phyloP scores from a whole-genome alignment of 2,888 invertebrate species.

The Periphyllus acericola region DNA sequence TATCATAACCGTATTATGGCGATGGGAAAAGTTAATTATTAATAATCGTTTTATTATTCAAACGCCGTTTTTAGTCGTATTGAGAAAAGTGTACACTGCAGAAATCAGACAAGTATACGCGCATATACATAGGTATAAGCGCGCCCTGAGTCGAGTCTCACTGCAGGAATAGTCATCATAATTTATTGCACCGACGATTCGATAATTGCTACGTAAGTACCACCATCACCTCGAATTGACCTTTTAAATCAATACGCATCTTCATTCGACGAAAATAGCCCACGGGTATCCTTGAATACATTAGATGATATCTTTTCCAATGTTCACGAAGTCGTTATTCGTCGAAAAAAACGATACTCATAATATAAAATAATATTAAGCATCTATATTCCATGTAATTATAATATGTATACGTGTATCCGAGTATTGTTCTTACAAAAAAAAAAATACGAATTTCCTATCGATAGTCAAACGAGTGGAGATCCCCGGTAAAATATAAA shows the following conservation, averaged over 20 bases:
- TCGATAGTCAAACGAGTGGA: not conserved
- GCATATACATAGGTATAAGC: not conserved
- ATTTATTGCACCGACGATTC: not conserved
- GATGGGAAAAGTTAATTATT: constrained; percentile 40
- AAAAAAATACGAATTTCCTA: not conserved
- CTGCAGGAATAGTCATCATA: constrained; percentile 4
- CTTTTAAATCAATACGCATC: constrained; percentile 42
- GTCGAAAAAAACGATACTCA: constrained; percentile 21
- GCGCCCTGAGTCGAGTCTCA: not conserved
- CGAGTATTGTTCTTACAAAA: not conserved
- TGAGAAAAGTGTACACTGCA: constrained; percentile 9
- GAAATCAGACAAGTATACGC: not conserved
- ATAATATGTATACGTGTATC: not conserved
- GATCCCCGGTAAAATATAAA: not conserved
- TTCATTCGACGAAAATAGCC: constrained; percentile 21
- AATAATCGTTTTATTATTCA: constrained; percentile 15
- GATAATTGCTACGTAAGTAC: constrained; percentile 30
- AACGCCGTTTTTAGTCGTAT: not conserved
- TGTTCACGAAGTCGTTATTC: constrained; percentile 51
- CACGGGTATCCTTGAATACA: not conserved
- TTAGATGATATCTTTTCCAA: constrained; percentile 5
- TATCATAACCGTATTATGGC: not conserved
- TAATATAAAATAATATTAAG: constrained; percentile 4
- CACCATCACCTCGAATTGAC: constrained; percentile 15
- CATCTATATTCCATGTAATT: not conserved